Evolutionary conservation across 2,888 invertebrate genomes (phyloP).

Genomic region (Dryadula phaetusa): DNA sequence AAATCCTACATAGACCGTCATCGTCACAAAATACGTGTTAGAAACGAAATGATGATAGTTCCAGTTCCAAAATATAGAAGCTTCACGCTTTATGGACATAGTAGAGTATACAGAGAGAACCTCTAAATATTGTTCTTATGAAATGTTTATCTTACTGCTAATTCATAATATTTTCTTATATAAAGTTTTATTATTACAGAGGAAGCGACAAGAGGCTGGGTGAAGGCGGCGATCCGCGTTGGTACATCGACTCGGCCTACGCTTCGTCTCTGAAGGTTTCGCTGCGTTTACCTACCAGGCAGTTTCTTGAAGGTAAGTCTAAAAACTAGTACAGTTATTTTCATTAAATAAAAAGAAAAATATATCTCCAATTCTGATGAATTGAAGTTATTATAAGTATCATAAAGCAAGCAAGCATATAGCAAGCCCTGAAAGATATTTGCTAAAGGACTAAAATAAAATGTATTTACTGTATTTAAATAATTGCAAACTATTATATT

Average conservation of each 20-base stretch:
- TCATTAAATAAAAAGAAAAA: neutral
- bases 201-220: slow-evolving; percentile 74
- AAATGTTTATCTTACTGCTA: neutral
- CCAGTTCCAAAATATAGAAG: too few relatives aligned
- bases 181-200: slow-evolving; percentile 56
- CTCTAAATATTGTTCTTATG: too few relatives aligned
- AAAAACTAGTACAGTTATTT: neutral
- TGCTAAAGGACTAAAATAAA: neutral
- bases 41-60: too few relatives aligned
- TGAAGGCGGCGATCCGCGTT: slow-evolving; percentile 73
- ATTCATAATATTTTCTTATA: neutral
- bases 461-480: neutral
- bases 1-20: too few relatives aligned
- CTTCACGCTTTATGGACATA: too few relatives aligned
- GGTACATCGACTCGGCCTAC: slow-evolving; percentile 81
- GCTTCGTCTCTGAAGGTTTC: slow-evolving; percentile 80
- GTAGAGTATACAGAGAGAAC: too few relatives aligned
- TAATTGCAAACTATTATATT: neutral
- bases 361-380: too few relatives aligned
- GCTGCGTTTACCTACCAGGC: slow-evolving; percentile 74
- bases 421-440: neutral
- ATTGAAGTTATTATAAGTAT: too few relatives aligned
- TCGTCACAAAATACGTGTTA: too few relatives aligned
- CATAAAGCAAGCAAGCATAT: neutral
- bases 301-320: slow-evolving; percentile 74